Percentiles rank a stretch among this genome's conserved stretches.
Conservation (phyloP, 1,140 invertebrate species). For the Bombus sibiricus region DNA sequence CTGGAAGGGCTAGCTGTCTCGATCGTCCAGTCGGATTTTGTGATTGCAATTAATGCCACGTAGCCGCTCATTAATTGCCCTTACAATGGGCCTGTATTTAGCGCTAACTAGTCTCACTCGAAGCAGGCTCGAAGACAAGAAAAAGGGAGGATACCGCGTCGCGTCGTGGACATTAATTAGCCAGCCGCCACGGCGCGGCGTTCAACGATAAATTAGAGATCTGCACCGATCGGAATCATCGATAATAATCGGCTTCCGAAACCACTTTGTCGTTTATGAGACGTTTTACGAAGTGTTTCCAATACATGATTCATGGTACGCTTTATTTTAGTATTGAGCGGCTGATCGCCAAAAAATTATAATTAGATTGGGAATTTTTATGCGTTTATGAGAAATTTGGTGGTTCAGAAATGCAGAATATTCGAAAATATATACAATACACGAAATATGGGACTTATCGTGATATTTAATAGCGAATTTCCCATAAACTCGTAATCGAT, state of each 20-base stretch:
- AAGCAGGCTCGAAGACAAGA: neutral
- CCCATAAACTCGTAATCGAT: no score
- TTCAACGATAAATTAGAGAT: constrained; percentile 66
- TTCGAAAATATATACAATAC: no score
- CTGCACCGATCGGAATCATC: constrained; percentile 62
- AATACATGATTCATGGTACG: no score
- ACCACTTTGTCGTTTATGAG: constrained; percentile 39
- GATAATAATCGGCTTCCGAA: constrained; percentile 52
- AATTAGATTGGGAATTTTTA: no score
- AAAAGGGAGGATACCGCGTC: constrained; percentile 11
- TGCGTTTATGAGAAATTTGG: no score
- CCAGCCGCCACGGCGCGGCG: constrained; percentile 44
- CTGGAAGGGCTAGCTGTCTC: neutral
- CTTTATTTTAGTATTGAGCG: no score
- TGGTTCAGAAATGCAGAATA: no score
- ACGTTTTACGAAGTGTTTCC: neutral
- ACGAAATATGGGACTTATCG: no score
- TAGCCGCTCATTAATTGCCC: constrained; percentile 21
- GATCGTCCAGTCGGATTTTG: constrained; percentile 2
- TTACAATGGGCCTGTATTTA: constrained; percentile 23
- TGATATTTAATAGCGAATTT: no score
- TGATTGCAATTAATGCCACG: constrained; percentile 38
- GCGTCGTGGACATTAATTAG: constrained; percentile 69
- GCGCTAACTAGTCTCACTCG: constrained; percentile 30
- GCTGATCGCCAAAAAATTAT: neutral